Evolutionary conservation across 2,888 invertebrate species (phyloP).

Genomic region (Heliconius aoede): DNA sequence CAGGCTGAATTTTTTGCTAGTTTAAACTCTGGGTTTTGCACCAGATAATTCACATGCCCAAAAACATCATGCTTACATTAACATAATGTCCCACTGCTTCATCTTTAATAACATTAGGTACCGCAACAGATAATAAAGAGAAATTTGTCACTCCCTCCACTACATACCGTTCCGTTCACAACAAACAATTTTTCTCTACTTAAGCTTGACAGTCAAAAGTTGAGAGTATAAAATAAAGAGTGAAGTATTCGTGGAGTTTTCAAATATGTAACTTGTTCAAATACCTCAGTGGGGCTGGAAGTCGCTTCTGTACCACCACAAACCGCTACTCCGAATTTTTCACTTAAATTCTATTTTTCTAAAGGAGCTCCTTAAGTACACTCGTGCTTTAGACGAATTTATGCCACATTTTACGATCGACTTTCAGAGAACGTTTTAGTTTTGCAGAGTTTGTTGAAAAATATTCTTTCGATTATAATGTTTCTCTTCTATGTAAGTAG

Average conservation of each 20-base stretch:
- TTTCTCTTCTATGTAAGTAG: neutral
- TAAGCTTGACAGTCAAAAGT: neutral
- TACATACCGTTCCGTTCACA: neutral
- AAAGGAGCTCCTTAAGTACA: slow-evolving; percentile 30
- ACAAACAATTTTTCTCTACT: neutral
- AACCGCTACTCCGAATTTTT: slow-evolving; percentile 24
- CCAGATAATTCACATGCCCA: no score
- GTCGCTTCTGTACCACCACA: neutral
- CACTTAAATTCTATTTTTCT: slow-evolving; percentile 29
- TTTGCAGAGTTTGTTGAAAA: slow-evolving; percentile 17
- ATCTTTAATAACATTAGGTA: no score
- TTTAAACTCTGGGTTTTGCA: no score
- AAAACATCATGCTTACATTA: no score
- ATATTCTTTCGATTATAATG: neutral
- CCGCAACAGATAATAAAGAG: no score
- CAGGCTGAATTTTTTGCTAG: no score
- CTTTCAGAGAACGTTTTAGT: slow-evolving; percentile 23
- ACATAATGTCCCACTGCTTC: no score
- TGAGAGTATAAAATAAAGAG: slow-evolving; percentile 10
- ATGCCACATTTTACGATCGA: slow-evolving; percentile 28
- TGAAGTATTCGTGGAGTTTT: slow-evolving; percentile 6
- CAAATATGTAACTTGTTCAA: slow-evolving; percentile 19
- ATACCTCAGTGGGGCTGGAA: slow-evolving; percentile 5
- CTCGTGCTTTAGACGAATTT: slow-evolving; percentile 21
- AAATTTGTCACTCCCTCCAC: neutral